Conservation (phyloP, 2,113 vertebrate species). For the Anser cygnoides region DNA sequence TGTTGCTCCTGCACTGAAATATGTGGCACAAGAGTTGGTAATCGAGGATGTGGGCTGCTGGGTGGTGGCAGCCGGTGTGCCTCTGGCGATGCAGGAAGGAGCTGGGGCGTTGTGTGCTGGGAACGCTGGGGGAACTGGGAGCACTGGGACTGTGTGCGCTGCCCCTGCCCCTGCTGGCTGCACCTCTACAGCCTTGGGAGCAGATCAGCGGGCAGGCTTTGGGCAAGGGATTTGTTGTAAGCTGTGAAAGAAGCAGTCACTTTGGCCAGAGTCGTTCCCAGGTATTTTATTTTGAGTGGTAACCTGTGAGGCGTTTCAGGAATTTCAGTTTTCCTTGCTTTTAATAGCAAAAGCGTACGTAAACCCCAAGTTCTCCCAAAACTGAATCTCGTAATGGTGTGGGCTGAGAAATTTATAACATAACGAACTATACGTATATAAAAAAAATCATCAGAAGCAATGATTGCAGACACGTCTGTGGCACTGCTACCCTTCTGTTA, state of each 20-base stretch:
- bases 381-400: accelerated
- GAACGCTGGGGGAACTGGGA: neutral
- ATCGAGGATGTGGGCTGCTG: neutral
- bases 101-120: neutral
- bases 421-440: accelerated
- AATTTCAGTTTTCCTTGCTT: neutral
- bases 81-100: neutral
- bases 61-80: neutral
- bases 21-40: neutral
- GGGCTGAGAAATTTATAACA: neutral
- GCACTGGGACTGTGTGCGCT: neutral
- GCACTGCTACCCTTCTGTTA: neutral
- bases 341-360: neutral
- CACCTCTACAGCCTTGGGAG: neutral
- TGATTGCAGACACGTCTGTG: neutral
- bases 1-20: neutral
- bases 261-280: neutral
- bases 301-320: accelerated
- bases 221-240: neutral
- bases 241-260: accelerated
- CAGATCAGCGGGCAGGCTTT: accelerated
- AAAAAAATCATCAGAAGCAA: neutral
- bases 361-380: accelerated
- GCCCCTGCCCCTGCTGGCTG: accelerated
- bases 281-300: neutral